Evolutionary conservation across 2,888 invertebrate species (phyloP), one percentile per base, ranked within the genome.

Genomic region (Acronicta leporina): DNA sequence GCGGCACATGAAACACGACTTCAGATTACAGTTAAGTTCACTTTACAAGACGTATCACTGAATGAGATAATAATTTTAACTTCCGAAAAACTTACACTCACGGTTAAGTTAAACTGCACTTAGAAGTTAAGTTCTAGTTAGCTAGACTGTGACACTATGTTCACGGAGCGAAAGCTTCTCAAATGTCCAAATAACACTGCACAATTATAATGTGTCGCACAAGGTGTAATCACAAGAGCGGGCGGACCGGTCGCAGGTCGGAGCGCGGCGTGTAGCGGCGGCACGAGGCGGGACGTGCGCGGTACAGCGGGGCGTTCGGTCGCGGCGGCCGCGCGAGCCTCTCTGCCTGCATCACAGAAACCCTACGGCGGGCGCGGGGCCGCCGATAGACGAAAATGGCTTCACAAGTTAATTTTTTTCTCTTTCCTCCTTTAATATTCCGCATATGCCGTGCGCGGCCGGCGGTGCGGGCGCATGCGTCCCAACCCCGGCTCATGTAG

Each of bases 321-420:
- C 87, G 77, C 77, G 77, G 68, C 88, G 88, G 79, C 82, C 83
- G 88, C 89, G 88, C 89, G 89, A 86, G 86, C 84, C 90, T 88
- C 86, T 92, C 90, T 92, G 91, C 80, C 84, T 86, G 88, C 84
- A 86, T 80, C 85, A 73, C 83, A 85, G 89, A 89, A 90, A 86
- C 88, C 90, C 88, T 80, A 88, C 87, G 79, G 86, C 88, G 89
- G 88, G 89, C 86, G 91, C 89, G 91, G 92, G 92, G 87, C 85
- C 77, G 82, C 88, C 88, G 91, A 91, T 91, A 92, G 91, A 94
- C 94, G 93, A 93, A 94, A 94, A 94, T 94, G 94, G 94, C 94
- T 94, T 94, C 94, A 94, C 94, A 92, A 94, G 92, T 94, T 90
- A 93, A 93, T 93, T 94, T 94, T 93, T 94, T 94, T 94, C 94